phyloP scores from a whole-genome alignment of 2,888 invertebrate species.

The Calameuta pallipes region DNA sequence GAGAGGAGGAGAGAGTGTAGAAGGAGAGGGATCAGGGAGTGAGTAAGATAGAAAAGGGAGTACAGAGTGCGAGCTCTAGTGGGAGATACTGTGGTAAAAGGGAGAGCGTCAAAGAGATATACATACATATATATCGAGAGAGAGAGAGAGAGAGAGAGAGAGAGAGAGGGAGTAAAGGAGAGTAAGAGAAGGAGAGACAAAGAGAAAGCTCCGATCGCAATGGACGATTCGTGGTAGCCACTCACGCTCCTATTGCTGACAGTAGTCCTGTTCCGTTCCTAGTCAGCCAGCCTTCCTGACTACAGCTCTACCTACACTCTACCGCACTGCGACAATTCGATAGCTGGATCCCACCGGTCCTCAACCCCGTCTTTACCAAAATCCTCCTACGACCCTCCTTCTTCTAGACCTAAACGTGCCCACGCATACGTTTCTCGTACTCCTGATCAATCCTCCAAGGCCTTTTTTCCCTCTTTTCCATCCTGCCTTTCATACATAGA shows the following conservation, averaged over 20 bases:
- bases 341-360: constrained; percentile 44
- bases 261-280: constrained; percentile 34
- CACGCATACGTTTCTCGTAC: not conserved
- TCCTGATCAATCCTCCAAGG: not conserved
- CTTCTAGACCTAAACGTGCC: not conserved
- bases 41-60: constrained; percentile 6
- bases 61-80: not conserved
- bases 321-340: constrained; percentile 65
- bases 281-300: constrained; percentile 32
- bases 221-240: constrained; percentile 14
- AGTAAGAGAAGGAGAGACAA: constrained; percentile 14
- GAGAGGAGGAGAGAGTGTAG: constrained; percentile 20
- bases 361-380: constrained; percentile 33
- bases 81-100: not conserved
- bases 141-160: not conserved
- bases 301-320: constrained; percentile 38
- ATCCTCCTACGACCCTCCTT: constrained; percentile 8
- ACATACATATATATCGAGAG: not conserved
- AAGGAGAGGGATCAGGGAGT: constrained; percentile 3
- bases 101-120: not conserved
- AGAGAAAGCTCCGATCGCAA: constrained; percentile 10
- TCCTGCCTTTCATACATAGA: not conserved
- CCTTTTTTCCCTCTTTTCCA: not conserved
- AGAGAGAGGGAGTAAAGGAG: constrained; percentile 14
- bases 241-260: constrained; percentile 35